Percentiles rank a stretch among this genome's conserved stretches.
Evolutionary conservation across 1,140 invertebrate genomes (phyloP).

Genomic region (Neodiprion pinetum): DNA sequence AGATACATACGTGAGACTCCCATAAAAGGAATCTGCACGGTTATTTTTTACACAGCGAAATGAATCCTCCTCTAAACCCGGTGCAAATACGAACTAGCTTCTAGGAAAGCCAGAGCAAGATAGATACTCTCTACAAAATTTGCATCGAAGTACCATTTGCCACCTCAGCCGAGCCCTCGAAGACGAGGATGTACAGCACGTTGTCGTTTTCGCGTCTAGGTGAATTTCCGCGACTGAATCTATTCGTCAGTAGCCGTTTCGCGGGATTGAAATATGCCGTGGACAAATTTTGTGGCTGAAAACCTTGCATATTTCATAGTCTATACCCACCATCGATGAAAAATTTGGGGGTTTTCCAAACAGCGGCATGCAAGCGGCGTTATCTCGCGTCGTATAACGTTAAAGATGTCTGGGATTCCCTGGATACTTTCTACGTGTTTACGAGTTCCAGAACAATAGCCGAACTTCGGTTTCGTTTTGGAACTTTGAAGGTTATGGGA

Average conservation of each 20-base stretch:
- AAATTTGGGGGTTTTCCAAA: background rate
- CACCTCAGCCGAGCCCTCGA: background rate
- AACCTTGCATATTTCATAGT: background rate
- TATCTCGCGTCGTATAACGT: conserved; percentile 9
- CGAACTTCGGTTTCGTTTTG: conserved; percentile 20
- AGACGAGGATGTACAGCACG: background rate
- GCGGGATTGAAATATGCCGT: too few species aligned
- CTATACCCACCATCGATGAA: background rate
- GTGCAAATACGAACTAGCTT: background rate
- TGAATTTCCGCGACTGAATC: too few species aligned
- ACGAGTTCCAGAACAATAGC: conserved; percentile 24
- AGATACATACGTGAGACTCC: too few species aligned
- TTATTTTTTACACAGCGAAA: background rate
- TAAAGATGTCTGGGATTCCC: conserved; percentile 23
- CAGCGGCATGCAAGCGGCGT: background rate
- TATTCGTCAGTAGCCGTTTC: too few species aligned
- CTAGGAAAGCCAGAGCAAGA: background rate
- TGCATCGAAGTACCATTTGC: background rate
- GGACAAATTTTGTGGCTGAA: too few species aligned
- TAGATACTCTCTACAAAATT: background rate
- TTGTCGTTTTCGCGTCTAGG: background rate
- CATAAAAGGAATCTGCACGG: background rate
- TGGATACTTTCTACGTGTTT: conserved; percentile 31
- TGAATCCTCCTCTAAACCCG: background rate
- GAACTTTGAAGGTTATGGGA: background rate